Evolutionary conservation across 2,113 vertebrate species (phyloP), one percentile per base, ranked within the genome.

Genomic region (Anolis sagrei): DNA sequence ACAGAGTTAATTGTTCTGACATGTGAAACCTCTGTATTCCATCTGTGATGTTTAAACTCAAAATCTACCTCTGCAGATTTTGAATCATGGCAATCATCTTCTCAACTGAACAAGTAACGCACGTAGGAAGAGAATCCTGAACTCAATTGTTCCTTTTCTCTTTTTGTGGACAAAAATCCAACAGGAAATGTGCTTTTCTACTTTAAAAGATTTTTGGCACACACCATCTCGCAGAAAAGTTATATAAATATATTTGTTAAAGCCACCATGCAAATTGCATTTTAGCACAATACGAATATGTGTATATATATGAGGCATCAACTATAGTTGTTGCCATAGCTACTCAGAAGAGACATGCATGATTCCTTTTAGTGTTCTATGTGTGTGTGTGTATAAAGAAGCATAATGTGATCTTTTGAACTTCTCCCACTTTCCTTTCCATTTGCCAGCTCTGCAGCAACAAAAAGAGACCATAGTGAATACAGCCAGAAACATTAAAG

Each of bases 321-420:
- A 74, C 29, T 81, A 49, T 19, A 39, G n/a, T 25, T 25, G 77
- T 81, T 87, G 32, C 61, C 81, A 86, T 84, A 58, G 81, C 54
- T 76, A 86, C 81, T 77, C 19, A 13, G 4, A 83, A 39, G 13
- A 78, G 3, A 21, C 4, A 70, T 73, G 81, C 6, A 66, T 72
- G 9, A 1, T 66, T 78, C 79, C n/a, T 7, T 82, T 19, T 0
- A 4, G 7, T 6, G 29, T 16, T 14, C 70, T 70, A 14, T 77
- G 81, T 80, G 39, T 7, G 44, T 7, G 44, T 44, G 27, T 64
- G n/a, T 48, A 7, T 32, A 85, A 72, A 68, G 29, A 89, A 66
- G 1, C 1, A 89, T 9, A 64, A 36, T 82, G 39, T 68, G 76
- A 76, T 68, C 48, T 83, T 75, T 81, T 74, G 29, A 68, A 54